phyloP scores from a whole-genome alignment of 2,797 vertebrate species.

The Chelidonichthys spinosus region DNA sequence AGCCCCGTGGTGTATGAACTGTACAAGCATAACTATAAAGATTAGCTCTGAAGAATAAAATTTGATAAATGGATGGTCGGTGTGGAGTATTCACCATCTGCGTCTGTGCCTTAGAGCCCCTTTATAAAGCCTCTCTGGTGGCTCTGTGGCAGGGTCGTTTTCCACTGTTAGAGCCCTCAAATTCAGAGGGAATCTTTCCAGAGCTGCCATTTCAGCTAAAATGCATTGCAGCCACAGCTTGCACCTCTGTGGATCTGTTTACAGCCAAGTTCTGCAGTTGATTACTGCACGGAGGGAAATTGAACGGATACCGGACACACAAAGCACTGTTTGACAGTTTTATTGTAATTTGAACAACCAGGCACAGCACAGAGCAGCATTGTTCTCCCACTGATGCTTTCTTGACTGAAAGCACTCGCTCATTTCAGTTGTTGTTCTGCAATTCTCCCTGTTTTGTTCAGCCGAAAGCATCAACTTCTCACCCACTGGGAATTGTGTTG shows the following conservation, averaged over 20 bases:
- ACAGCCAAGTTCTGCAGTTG: background rate
- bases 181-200: slow-evolving; percentile 15
- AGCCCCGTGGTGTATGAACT: background rate
- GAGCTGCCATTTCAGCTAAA: background rate
- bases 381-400: slow-evolving; percentile 7
- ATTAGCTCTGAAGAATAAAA: background rate
- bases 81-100: background rate
- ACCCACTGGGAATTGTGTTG: background rate
- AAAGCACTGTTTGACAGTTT: slow-evolving; percentile 17
- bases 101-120: background rate
- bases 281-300: background rate
- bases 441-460: background rate
- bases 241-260: background rate
- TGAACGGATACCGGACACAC: background rate
- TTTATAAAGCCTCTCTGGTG: slow-evolving; percentile 6
- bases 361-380: background rate
- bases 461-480: slow-evolving; percentile 1
- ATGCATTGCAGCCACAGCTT: background rate
- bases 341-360: slow-evolving; percentile 22
- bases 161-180: background rate
- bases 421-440: background rate
- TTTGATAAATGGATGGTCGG: background rate
- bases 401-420: background rate
- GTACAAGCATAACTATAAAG: background rate
- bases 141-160: background rate